Conservation (phyloP, 2,797 vertebrate genomes). For the Macropodus opercularis region DNA sequence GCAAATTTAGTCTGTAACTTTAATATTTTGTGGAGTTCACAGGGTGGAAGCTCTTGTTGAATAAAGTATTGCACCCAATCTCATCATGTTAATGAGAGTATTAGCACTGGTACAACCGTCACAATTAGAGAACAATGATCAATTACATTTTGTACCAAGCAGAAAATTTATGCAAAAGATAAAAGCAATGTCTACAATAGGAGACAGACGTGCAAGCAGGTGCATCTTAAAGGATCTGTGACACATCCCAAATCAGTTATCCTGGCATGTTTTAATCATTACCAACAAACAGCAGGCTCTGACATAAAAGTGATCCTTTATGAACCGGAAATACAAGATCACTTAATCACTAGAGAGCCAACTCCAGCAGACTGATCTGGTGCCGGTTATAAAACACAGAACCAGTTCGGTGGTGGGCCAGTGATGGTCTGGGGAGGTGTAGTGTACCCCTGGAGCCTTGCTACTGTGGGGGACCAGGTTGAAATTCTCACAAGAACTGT, state of each 20-base stretch:
- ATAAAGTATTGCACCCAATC: conserved; percentile 27
- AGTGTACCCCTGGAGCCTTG: no score
- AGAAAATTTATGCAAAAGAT: conserved; percentile 12
- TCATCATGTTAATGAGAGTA: conserved; percentile 17
- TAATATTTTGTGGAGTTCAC: no score
- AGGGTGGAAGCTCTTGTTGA: conserved; percentile 21
- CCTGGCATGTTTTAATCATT: background rate
- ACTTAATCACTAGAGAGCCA: no score
- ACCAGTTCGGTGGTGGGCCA: no score
- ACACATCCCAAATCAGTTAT: conserved; percentile 2
- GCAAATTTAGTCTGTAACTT: no score
- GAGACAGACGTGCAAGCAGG: background rate
- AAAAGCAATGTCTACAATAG: background rate
- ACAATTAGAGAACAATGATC: background rate
- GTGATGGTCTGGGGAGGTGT: no score
- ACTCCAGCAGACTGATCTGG: no score
- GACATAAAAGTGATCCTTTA: background rate
- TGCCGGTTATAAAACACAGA: no score
- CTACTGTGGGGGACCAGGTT: no score
- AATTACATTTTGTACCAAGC: conserved; percentile 11
- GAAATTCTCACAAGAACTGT: no score
- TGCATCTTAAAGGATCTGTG: background rate
- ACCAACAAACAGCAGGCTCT: background rate
- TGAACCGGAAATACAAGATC: no score
- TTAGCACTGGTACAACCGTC: conserved; percentile 3